These are phyloP conservation scores for Bubalus kerabau DNA, from an alignment of 2,113 vertebrate genomes.

Conservation along the genomic window DNA sequence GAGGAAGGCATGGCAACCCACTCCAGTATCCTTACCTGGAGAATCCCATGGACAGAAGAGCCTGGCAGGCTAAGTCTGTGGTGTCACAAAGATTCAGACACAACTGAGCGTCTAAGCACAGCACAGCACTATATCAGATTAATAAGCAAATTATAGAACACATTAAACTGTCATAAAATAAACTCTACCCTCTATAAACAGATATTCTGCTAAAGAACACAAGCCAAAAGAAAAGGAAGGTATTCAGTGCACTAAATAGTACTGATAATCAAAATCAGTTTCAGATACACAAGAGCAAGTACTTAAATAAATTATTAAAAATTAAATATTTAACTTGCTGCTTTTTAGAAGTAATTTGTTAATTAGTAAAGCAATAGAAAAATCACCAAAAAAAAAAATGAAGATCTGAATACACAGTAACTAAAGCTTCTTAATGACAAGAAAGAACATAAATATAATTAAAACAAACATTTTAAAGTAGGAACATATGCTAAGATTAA, in stretches of 20 bases:
- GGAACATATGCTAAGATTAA: not conserved
- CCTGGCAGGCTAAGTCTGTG: fast-evolving
- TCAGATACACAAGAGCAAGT: not conserved
- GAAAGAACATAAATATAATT: not conserved
- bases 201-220: not conserved
- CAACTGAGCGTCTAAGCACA: not conserved
- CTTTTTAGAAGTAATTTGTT: not conserved
- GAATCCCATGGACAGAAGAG: not conserved
- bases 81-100: not conserved
- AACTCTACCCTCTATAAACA: not conserved
- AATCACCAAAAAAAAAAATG: not conserved
- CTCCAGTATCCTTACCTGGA: not conserved
- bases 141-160: not conserved
- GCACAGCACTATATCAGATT: not conserved
- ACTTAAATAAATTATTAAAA: not conserved
- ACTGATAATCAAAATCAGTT: not conserved
- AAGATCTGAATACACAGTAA: not conserved
- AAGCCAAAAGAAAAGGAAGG: not conserved
- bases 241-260: not conserved
- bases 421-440: not conserved
- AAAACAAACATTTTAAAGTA: not conserved
- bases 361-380: not conserved
- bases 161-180: not conserved
- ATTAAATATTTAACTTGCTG: not conserved
- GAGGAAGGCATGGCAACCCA: not conserved